phyloP scores from a whole-genome alignment of 2,888 invertebrate species.

The Microplitis deprimator region DNA sequence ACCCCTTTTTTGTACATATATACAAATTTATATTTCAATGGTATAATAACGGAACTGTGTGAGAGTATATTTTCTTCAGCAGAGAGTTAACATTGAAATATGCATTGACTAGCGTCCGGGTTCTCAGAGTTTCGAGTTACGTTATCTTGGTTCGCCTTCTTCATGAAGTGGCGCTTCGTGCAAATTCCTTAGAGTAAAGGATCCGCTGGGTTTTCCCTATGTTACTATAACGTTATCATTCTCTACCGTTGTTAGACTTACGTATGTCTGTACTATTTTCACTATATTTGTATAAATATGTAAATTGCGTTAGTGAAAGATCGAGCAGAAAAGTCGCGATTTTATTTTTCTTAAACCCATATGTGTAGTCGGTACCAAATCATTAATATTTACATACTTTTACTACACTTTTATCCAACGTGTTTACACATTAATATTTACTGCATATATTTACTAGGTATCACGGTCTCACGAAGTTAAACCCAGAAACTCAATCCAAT shows the following conservation, averaged over 20 bases:
- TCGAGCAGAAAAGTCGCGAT: too few relatives aligned
- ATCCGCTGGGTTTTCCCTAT: neutral
- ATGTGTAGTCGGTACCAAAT: conserved; percentile 6
- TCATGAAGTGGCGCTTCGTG: neutral
- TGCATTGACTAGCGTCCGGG: conserved; percentile 48
- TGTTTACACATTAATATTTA: conserved; percentile 20
- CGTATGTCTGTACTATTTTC: too few relatives aligned
- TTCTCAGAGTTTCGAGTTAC: conserved; percentile 64
- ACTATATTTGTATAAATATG: too few relatives aligned
- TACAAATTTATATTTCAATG: too few relatives aligned
- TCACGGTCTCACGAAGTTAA: conserved; percentile 53
- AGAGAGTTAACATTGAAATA: conserved; percentile 32
- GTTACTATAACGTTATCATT: neutral
- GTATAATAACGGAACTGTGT: too few relatives aligned
- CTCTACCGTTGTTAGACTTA: neutral
- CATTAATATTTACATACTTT: conserved; percentile 20
- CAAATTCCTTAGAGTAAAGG: neutral
- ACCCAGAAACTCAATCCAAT: conserved; percentile 70
- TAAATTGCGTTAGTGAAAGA: too few relatives aligned
- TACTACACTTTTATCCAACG: neutral
- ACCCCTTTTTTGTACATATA: too few relatives aligned
- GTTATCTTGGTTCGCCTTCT: conserved; percentile 49
- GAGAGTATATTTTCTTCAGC: neutral
- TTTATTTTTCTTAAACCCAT: too few relatives aligned
- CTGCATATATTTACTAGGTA: conserved; percentile 54